Evolutionary conservation across 2,888 invertebrate genomes (phyloP).

Genomic region (Hoplodrina ambigua): DNA sequence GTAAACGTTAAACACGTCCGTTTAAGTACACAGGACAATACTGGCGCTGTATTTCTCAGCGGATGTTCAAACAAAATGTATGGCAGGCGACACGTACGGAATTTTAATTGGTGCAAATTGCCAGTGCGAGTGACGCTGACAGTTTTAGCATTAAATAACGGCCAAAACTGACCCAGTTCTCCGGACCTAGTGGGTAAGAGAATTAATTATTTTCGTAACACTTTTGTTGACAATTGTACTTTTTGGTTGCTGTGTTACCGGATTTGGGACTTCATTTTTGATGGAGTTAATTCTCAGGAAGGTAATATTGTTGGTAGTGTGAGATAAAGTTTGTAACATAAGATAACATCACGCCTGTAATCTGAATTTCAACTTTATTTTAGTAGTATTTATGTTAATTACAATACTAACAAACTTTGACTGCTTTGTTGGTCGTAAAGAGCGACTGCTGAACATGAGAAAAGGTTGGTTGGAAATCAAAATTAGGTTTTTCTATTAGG

Average conservation of each 20-base stretch:
- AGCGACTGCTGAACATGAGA: too few relatives aligned
- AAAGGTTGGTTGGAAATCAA: too few relatives aligned
- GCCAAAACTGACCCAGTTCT: slow-evolving; percentile 60
- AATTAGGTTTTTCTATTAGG: too few relatives aligned
- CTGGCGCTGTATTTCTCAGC: slow-evolving; percentile 70
- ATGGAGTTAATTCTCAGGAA: slow-evolving; percentile 10
- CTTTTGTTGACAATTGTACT: slow-evolving; percentile 57
- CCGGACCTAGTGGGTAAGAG: slow-evolving; percentile 43
- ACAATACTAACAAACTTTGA: too few relatives aligned
- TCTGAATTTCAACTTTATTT: too few relatives aligned
- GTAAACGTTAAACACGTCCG: slow-evolving; percentile 75
- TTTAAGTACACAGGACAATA: slow-evolving; percentile 75
- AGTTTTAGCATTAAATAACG: slow-evolving; percentile 67
- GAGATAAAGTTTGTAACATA: background rate
- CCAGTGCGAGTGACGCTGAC: slow-evolving; percentile 66
- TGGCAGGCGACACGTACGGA: slow-evolving; percentile 73
- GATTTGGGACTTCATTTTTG: slow-evolving; percentile 32
- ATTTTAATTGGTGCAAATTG: slow-evolving; percentile 82
- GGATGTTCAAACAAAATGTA: slow-evolving; percentile 80
- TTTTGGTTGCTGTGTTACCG: slow-evolving; percentile 24
- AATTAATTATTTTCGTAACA: slow-evolving; percentile 55
- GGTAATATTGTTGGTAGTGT: background rate
- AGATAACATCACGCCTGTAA: too few relatives aligned
- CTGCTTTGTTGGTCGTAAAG: too few relatives aligned
- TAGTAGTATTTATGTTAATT: too few relatives aligned